Evolutionary conservation across 1,140 invertebrate genomes (phyloP), one percentile per base, ranked within the genome.

Genomic region (Lerema accius): DNA sequence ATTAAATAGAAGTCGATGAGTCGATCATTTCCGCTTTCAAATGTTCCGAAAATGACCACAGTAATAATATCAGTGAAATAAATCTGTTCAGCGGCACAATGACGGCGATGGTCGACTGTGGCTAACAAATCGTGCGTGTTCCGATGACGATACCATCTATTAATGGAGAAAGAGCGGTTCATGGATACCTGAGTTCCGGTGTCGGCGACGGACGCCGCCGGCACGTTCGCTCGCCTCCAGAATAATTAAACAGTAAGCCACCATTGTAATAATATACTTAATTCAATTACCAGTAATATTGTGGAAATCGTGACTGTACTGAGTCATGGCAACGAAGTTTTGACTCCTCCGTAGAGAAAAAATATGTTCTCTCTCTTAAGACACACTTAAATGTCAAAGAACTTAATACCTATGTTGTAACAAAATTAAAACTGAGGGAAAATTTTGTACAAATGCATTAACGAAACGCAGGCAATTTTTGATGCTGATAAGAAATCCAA

Each of bases 101-200:
- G 45, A 59, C n/a, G 51, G 19, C 49, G 46, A 32, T 32, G 16
- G 45, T 48, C 42, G 46, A 60, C 39, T 49, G 40, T 9, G 49
- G 39, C 9, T 46, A 37, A 56, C 49, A 67, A 66, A 42, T 63
- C 65, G 66, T 66, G 51, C 68, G 64, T 74, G 64, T 69, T 59
- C 39, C 58, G 45, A 67, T 65, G 42, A 63, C 65, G 73, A 76
- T 77, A 76, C 39, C 16, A 74, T 79, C 70, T 76, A 75, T 69
- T 78, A 75, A 80, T 75, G 73, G 67, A 74, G 76, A 78, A 80
- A 73, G 68, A 81, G 69, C 55, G 70, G 69, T 73, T 71, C 65
- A 58, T 71, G 62, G 67, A 69, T 71, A 71, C 66, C 71, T 63
- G 42, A 76, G 72, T 81, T 86, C 83, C 83, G 83, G 79, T 78